Conservation (phyloP, 2,797 vertebrate species). For the Coregonus ussuriensis region DNA sequence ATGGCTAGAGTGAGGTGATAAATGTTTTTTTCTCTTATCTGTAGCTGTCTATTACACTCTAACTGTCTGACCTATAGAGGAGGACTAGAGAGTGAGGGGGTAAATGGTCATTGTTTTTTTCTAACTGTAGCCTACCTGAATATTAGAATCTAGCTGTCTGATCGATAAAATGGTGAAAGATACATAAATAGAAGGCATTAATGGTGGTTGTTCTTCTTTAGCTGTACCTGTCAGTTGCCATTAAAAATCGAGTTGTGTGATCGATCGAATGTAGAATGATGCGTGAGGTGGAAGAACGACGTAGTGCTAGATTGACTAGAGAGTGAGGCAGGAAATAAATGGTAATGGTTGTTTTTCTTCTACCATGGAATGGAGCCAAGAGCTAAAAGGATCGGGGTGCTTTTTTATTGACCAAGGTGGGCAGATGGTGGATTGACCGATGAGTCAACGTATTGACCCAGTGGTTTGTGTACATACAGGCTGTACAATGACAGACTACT, state of each 20-base stretch:
- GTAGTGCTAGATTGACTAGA: not conserved
- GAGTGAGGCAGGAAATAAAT: not conserved
- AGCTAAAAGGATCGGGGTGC: conserved; percentile 49
- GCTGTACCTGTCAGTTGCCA: not conserved
- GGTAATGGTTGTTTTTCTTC: not conserved
- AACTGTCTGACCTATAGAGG: conserved; percentile 65
- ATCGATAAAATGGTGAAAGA: conserved; percentile 17
- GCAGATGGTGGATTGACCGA: conserved; percentile 45
- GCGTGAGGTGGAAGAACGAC: not conserved
- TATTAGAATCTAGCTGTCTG: not conserved
- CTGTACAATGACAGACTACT: conserved; percentile 61
- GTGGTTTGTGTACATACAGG: conserved; percentile 38
- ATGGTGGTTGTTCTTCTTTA: not conserved
- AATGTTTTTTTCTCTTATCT: not conserved
- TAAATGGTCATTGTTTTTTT: not conserved
- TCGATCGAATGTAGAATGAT: conserved; percentile 2
- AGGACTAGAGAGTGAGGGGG: not conserved
- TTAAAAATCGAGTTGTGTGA: not conserved
- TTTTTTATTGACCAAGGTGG: conserved; percentile 52
- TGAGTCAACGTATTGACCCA: conserved; percentile 68
- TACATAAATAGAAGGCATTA: conserved; percentile 2
- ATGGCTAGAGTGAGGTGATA: not conserved
- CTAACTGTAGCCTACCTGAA: not conserved
- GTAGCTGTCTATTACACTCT: conserved; percentile 12
- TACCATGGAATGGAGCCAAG: conserved; percentile 7